Conservation (phyloP, 2,888 invertebrate genomes). For the Syrphus vitripennis region DNA sequence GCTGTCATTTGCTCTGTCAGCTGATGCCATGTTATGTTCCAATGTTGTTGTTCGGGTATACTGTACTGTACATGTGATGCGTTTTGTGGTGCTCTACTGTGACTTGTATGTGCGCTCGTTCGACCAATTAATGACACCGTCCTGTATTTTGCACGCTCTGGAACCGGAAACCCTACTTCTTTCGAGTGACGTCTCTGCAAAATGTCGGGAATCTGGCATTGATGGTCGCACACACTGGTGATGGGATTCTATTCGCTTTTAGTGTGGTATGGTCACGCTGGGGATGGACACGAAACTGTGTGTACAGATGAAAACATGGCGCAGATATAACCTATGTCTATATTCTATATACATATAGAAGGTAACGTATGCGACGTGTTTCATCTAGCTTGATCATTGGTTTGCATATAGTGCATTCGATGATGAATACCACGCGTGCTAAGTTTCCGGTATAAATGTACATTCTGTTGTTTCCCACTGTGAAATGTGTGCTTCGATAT, state of each 20-base stretch:
- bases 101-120: constrained; percentile 22
- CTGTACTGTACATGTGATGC: neutral
- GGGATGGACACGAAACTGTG: constrained; percentile 16
- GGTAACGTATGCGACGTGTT: neutral
- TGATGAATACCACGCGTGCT: constrained; percentile 19
- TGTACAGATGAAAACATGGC: constrained; percentile 4
- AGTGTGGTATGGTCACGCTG: neutral
- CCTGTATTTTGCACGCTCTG: constrained; percentile 23
- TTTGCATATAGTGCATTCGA: constrained; percentile 19
- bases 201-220: constrained; percentile 13
- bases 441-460: neutral
- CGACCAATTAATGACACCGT: constrained; percentile 48
- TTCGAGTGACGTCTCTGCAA: constrained; percentile 22
- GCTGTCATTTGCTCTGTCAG: constrained; percentile 31
- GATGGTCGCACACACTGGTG: neutral
- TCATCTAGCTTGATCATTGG: constrained; percentile 17
- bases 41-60: neutral
- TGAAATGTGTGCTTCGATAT: neutral
- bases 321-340: neutral
- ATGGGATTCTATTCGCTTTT: constrained; percentile 20
- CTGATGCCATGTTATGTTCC: constrained; percentile 31
- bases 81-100: neutral
- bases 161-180: constrained; percentile 41
- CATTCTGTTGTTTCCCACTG: neutral
- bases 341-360: too few relatives aligned